Conservation (phyloP, 1,140 invertebrate species). For the Amyelois transitella region DNA sequence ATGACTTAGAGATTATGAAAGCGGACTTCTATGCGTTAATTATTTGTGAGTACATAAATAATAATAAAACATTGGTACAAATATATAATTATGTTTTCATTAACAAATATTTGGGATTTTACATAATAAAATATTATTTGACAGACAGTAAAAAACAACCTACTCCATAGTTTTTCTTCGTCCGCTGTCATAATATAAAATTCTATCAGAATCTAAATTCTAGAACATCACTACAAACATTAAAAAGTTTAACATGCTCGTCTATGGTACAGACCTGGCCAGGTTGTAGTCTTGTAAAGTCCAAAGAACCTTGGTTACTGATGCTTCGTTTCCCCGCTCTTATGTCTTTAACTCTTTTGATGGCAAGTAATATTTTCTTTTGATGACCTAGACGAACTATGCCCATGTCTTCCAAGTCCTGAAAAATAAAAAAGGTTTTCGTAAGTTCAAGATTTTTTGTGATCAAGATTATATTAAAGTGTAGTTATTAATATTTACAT, state of each 20-base stretch:
- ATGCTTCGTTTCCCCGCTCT: constrained; percentile 86
- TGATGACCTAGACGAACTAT: constrained; percentile 97
- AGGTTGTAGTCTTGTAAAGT: constrained; percentile 76
- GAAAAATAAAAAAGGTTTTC: constrained; percentile 27
- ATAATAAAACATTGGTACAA: not conserved
- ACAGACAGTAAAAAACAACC: not conserved
- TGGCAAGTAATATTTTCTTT: constrained; percentile 97
- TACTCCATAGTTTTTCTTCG: not conserved
- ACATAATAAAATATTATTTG: not conserved
- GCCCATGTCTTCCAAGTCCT: constrained; percentile 98
- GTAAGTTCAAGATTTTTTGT: too few species aligned
- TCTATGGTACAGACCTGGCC: constrained; percentile 51
- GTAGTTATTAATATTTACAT: too few species aligned
- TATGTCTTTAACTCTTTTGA: constrained; percentile 97
- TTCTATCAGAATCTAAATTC: constrained; percentile 18
- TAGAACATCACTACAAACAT: constrained; percentile 67
- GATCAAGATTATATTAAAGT: too few species aligned
- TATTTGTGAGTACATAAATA: too few species aligned
- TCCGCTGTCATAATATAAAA: constrained; percentile 4
- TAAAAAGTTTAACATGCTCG: constrained; percentile 9
- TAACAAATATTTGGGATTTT: too few species aligned
- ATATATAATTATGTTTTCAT: too few species aligned
- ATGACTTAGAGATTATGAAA: constrained; percentile 32
- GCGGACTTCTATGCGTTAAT: constrained; percentile 17
- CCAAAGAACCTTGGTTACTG: constrained; percentile 76